Evolutionary conservation across 1,140 invertebrate genomes (phyloP), one percentile per base, ranked within the genome.

Genomic region (Ganaspis sp.): DNA sequence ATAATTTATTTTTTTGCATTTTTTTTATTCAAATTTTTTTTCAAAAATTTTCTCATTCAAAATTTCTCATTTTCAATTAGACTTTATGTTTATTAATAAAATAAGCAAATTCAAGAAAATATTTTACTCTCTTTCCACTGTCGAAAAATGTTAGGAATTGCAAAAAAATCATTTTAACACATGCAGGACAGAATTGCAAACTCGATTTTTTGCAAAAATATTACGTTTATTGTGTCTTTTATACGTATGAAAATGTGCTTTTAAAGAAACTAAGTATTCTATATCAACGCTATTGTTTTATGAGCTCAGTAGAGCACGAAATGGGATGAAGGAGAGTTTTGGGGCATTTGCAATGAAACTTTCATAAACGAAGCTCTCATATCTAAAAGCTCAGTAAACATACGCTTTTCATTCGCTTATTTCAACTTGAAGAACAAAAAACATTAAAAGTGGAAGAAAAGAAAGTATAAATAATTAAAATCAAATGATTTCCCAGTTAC

Each of bases 341-440:
- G 11, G 42, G 42, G 42, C 42, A 45, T 4, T n/a, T 45, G 12
- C 42, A n/a, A 45, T 4, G 42, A 45, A 34, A 45, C 42, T 45
- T 45, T 45, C 42, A 45, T 45, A 15, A 45, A 45, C 42, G 42
- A 45, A 45, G 42, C 42, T 45, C 42, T 45, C n/a, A 45, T 45
- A n/a, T 45, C 42, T 45, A 12, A 45, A 42, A 45, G 42, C 42
- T 45, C n/a, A 45, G 12, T 45, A 45, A 45, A 45, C 42, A 45
- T n/a, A 45, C 42, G 42, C 42, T 45, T 45, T 45, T 45, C 15
- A 45, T 15, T n/a, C n/a, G 15, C 15, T 15, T 34, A 45, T n/a
- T n/a, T 15, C n/a, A n/a, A 45, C n/a, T 45, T 45, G 12, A 3
- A 34, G 29, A 6, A 34, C 29, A 34, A 34, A 34, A 34, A 2